These are phyloP conservation scores for Troilus luridus DNA, from an alignment of 2,888 invertebrate genomes.

Conservation along the genomic window DNA sequence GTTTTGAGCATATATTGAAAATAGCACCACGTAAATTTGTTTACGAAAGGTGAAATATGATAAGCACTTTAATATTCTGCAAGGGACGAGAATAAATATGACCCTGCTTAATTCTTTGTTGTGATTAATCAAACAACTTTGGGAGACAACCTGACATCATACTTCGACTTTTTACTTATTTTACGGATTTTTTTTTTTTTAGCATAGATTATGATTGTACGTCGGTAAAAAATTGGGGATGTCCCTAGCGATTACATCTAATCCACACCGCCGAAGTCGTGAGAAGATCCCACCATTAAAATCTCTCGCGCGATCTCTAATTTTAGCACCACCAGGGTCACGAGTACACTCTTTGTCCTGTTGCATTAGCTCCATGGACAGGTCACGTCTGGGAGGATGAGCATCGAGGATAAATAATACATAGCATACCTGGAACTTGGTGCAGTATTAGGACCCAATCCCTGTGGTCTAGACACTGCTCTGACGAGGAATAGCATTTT, in stretches of 20 bases:
- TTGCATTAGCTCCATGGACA: slow-evolving; percentile 35
- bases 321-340: slow-evolving; percentile 44
- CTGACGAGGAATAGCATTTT: neutral
- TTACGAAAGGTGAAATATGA: neutral
- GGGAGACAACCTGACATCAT: slow-evolving; percentile 2
- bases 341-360: slow-evolving; percentile 46
- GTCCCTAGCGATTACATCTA: slow-evolving; percentile 33
- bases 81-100: neutral
- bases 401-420: slow-evolving; percentile 35
- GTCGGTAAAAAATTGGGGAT: slow-evolving; percentile 12
- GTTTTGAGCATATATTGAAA: no score
- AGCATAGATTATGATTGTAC: neutral
- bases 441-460: slow-evolving; percentile 7
- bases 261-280: slow-evolving; percentile 37
- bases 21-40: neutral
- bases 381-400: slow-evolving; percentile 32
- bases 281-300: slow-evolving; percentile 49
- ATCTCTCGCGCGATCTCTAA: slow-evolving; percentile 45
- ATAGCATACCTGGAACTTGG: slow-evolving; percentile 28
- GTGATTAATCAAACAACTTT: neutral
- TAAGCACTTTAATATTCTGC: neutral
- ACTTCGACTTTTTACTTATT: neutral
- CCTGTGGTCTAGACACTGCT: neutral
- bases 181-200: neutral
- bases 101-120: neutral